Base-by-base conservation (phyloP, 2,113 vertebrate genomes). In the Hippocampus abdominalis region DNA sequence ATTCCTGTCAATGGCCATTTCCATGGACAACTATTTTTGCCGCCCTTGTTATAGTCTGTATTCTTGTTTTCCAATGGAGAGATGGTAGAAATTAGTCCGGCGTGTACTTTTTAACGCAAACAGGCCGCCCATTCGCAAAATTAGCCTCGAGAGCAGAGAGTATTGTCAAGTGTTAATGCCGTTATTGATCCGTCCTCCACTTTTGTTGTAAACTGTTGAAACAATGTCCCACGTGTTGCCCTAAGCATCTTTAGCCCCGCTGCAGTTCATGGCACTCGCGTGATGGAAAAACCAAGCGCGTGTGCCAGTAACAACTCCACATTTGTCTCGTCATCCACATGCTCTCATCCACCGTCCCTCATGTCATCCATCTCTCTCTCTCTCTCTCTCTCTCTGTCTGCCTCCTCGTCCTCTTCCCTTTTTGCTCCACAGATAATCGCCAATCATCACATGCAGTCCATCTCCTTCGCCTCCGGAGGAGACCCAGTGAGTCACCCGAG, bases 401-500 rank as follows among this genome's bases (percentile, higher is more conserved):
- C 10, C 42, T 69, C 21, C 66, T 54, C 48, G 18, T 64, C 44
- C 64, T 44, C 51, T 48, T 25, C 68, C 59, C 66, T 21, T 77
- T 44, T 77, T 67, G 83, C 73, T 84, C 76, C 73, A 79, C 93
- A 98, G 96, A 97, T 97, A 89, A 98, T 98, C 0, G 95, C 96
- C 91, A 98, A 96, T 84, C 96, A 98, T 85, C 96, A 98, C 87
- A 98, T 98, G 96, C 95, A 97, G 84, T 97, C 95, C 80, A 98
- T 98, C 89, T 98, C 96, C 60, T 98, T 98, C 0, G 96, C 96
- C 0, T 98, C 96, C 1, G 96, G 96, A 75, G 96, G 96, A 83
- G 96, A 98, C 89, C 95, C 95, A 90, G 95, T 96, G 93, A 97
- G 96, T 94, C 85, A 83, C 78, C 72, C 81, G 74, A 65, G 63